A percentile compares a stretch with the other conserved stretches of the same genome.
phyloP scores from a whole-genome alignment of 2,113 vertebrate species.

The Climacteris rufus region DNA sequence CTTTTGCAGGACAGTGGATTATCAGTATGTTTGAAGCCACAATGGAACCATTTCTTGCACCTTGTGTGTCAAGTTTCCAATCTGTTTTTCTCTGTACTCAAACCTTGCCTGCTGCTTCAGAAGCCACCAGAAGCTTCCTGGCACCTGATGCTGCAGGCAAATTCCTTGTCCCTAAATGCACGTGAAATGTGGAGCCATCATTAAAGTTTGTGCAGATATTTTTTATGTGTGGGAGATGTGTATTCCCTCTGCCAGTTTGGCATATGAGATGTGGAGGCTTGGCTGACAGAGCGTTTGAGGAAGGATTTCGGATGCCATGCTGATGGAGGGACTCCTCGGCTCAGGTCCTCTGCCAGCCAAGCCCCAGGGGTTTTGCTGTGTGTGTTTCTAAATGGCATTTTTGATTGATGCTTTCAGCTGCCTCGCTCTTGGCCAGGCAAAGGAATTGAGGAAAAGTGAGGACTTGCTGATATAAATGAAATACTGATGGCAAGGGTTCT shows the following conservation, averaged over 20 bases:
- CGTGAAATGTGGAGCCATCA: background rate
- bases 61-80: background rate
- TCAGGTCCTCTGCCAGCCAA: background rate
- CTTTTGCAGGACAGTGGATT: background rate
- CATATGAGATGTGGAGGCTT: background rate
- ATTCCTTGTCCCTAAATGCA: background rate
- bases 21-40: background rate
- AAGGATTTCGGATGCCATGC: background rate
- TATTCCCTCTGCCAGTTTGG: background rate
- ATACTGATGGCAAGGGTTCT: background rate
- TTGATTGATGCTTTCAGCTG: conserved; percentile 46
- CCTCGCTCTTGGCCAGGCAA: background rate
- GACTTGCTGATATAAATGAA: conserved; percentile 17
- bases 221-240: background rate
- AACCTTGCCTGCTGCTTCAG: background rate
- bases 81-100: background rate
- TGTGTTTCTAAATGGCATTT: conserved; percentile 22
- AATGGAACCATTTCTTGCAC: background rate
- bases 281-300: background rate
- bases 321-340: background rate
- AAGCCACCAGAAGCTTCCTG: background rate
- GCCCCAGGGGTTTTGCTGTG: background rate
- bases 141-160: background rate
- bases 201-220: background rate
- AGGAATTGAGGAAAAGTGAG: background rate